phyloP scores from a whole-genome alignment of 2,888 invertebrate genomes.

The Bursaphelenchus okinawaensis region DNA sequence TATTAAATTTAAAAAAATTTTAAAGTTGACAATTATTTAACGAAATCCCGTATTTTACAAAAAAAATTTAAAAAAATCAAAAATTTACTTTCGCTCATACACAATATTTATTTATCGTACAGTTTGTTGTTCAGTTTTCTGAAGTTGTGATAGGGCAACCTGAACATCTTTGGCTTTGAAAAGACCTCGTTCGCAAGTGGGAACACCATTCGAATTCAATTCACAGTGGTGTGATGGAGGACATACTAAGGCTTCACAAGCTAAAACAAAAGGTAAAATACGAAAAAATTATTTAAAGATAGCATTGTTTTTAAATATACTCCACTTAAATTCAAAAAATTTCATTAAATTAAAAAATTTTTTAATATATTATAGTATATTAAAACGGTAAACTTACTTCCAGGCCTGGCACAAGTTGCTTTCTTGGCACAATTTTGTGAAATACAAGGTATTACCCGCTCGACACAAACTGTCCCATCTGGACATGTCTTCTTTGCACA shows the following conservation, averaged over 20 bases:
- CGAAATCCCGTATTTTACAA: neutral
- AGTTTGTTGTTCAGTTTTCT: conserved; percentile 16
- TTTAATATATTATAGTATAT: neutral
- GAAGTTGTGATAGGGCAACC: conserved; percentile 10
- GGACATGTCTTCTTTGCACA: conserved; percentile 20
- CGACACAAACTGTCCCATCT: conserved; percentile 20
- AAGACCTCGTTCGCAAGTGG: conserved; percentile 28
- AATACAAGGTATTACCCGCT: conserved; percentile 24
- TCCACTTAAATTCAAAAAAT: neutral
- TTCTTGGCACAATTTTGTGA: conserved; percentile 24
- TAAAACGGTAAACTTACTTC: conserved; percentile 21
- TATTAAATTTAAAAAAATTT: conserved; percentile 8
- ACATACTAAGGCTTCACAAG: conserved; percentile 26
- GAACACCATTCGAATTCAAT: conserved; percentile 9
- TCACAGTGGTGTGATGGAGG: conserved; percentile 26
- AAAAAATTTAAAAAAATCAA: conserved; percentile 4
- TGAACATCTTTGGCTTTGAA: conserved; percentile 25
- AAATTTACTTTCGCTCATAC: too few relatives aligned
- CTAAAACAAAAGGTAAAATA: conserved; percentile 10
- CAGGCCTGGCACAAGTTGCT: conserved; percentile 22
- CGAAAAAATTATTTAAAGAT: neutral
- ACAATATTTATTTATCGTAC: conserved; percentile 4
- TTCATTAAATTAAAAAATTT: neutral
- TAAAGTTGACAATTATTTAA: neutral
- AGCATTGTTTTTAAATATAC: neutral